phyloP scores from a whole-genome alignment of 2,888 invertebrate genomes.

The Caenorhabditis sp. region DNA sequence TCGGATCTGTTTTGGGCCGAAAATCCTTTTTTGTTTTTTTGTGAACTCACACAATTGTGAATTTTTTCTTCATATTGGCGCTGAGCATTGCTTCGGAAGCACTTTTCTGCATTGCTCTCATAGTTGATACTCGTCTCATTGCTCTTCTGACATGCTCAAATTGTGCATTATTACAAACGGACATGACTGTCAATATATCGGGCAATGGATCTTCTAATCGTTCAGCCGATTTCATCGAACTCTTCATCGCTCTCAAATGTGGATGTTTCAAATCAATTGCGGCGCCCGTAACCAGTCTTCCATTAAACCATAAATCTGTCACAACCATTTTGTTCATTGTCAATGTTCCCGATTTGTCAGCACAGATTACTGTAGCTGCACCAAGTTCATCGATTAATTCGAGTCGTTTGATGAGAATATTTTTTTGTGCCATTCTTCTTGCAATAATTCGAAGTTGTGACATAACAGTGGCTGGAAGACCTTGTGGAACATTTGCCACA shows the following conservation, averaged over 20 bases:
- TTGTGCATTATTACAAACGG: slow-evolving; percentile 66
- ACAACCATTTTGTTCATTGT: slow-evolving; percentile 91
- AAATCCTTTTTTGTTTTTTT: not conserved
- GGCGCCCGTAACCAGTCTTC: slow-evolving; percentile 42
- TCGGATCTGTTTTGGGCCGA: too few species aligned
- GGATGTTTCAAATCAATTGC: slow-evolving; percentile 61
- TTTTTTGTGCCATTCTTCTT: slow-evolving; percentile 99
- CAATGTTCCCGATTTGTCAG: slow-evolving; percentile 95
- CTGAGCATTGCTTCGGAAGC: slow-evolving; percentile 53
- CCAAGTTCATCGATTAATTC: slow-evolving; percentile 77
- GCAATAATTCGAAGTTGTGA: slow-evolving; percentile 73
- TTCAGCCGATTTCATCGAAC: slow-evolving; percentile 45
- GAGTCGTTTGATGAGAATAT: slow-evolving; percentile 84
- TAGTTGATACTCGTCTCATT: slow-evolving; percentile 56
- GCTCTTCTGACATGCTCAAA: slow-evolving; percentile 56
- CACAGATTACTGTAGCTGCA: slow-evolving; percentile 91
- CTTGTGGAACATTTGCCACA: slow-evolving; percentile 66
- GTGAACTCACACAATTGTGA: slow-evolving; percentile 61
- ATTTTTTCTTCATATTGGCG: slow-evolving; percentile 62
- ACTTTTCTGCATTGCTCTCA: slow-evolving; percentile 61
- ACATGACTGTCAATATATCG: slow-evolving; percentile 66
- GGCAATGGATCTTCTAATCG: slow-evolving; percentile 63
- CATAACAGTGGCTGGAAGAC: slow-evolving; percentile 70
- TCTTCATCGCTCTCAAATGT: slow-evolving; percentile 58
- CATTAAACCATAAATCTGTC: slow-evolving; percentile 66